Evolutionary conservation across 1,140 invertebrate species (phyloP).

Genomic region (Drosophila nigrodunni): DNA sequence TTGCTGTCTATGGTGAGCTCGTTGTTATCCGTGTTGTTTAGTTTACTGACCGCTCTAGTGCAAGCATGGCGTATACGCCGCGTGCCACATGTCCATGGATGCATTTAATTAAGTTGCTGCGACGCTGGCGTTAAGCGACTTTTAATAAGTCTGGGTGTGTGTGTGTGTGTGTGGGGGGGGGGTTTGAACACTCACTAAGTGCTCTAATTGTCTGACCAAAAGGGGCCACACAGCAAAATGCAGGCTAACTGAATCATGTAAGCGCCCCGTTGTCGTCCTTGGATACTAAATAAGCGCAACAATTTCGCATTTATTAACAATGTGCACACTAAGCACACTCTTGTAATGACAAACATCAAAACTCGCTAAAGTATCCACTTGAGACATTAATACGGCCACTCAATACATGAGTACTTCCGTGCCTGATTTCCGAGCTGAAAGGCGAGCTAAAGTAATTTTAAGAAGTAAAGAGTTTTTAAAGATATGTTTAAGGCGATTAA

Average conservation of each 20-base stretch:
- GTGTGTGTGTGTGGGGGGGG: neutral
- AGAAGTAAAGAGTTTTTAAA: too few relatives aligned
- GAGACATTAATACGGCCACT: constrained; percentile 5
- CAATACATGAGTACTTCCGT: neutral
- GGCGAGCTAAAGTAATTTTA: too few relatives aligned
- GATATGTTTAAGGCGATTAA: too few relatives aligned
- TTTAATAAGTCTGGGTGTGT: constrained; percentile 37
- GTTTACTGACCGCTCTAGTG: constrained; percentile 25
- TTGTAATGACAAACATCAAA: constrained; percentile 12
- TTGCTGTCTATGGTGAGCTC: constrained; percentile 34
- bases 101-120: constrained; percentile 51
- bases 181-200: constrained; percentile 23
- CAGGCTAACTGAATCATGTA: neutral
- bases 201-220: constrained; percentile 36
- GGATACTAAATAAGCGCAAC: neutral
- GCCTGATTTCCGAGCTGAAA: too few relatives aligned
- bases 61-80: constrained; percentile 49
- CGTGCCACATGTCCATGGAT: constrained; percentile 26
- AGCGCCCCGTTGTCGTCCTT: neutral
- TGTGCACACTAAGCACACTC: constrained; percentile 10
- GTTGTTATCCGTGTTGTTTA: constrained; percentile 53
- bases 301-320: constrained; percentile 25
- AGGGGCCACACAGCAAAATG: neutral
- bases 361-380: constrained; percentile 7
- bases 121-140: constrained; percentile 22